phyloP scores from a whole-genome alignment of 2,797 vertebrate species.

The Oreortyx pictus region DNA sequence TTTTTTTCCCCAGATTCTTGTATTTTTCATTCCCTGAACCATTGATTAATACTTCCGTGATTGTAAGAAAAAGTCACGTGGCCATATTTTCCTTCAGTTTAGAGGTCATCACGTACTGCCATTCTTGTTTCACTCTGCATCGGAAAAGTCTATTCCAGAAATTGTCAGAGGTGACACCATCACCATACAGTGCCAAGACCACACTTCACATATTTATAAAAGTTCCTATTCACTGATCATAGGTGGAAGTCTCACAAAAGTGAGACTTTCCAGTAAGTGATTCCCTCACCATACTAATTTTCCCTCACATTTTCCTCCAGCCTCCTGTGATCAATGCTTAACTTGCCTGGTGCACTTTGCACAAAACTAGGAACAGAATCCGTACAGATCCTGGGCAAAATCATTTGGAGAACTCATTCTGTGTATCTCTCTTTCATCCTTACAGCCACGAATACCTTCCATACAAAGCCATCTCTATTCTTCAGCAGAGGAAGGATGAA shows the following conservation, averaged over 20 bases:
- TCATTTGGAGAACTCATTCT: not conserved
- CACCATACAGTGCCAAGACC: not conserved
- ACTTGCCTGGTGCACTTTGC: not conserved
- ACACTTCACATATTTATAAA: not conserved
- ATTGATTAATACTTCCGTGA: not conserved
- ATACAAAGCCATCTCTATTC: not conserved
- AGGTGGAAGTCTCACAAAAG: not conserved
- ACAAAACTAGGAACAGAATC: not conserved
- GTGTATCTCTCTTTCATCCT: accelerated
- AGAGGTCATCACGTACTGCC: not conserved
- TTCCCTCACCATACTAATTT: not conserved
- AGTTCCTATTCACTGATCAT: not conserved
- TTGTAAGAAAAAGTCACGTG: not conserved
- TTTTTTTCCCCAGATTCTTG: not conserved
- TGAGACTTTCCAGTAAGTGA: not conserved
- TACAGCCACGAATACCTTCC: not conserved
- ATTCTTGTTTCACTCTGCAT: not conserved
- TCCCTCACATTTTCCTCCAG: not conserved
- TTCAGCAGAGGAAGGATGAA: not conserved
- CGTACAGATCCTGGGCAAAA: not conserved
- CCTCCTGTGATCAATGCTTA: not conserved
- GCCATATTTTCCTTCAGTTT: not conserved
- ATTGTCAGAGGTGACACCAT: not conserved
- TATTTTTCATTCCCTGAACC: not conserved
- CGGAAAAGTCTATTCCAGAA: not conserved